Percentiles rank a stretch among this genome's conserved stretches.
phyloP scores from a whole-genome alignment of 2,888 invertebrate genomes.

The Ecliptopera silaceata region DNA sequence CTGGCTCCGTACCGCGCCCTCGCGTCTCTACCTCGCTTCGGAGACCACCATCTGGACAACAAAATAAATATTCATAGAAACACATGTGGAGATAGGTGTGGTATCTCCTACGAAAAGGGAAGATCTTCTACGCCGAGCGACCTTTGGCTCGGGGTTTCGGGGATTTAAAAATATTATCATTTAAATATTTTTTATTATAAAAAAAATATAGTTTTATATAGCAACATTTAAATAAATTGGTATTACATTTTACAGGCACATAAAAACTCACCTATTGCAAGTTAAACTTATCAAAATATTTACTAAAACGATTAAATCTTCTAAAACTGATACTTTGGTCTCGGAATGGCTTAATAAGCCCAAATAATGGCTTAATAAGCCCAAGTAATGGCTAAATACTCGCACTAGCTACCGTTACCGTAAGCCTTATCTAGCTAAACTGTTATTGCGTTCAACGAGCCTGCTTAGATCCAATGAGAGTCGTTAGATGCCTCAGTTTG shows the following conservation, averaged over 20 bases:
- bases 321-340: neutral
- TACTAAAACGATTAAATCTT: neutral
- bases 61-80: neutral
- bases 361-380: no score
- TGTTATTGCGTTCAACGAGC: conserved; percentile 19
- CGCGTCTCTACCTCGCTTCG: conserved; percentile 75
- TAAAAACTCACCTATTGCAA: no score
- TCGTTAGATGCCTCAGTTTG: conserved; percentile 4
- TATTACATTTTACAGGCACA: no score
- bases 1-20: conserved; percentile 80
- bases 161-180: no score
- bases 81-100: no score
- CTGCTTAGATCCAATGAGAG: conserved; percentile 14
- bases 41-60: conserved; percentile 67
- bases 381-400: conserved; percentile 4
- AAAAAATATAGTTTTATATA: no score
- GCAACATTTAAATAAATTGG: no score
- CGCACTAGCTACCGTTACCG: conserved; percentile 2
- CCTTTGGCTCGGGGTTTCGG: no score
- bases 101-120: no score
- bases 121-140: no score
- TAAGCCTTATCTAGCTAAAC: conserved; percentile 21
- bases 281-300: neutral
- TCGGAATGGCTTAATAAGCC: neutral
- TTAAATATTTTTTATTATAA: no score